Base-by-base conservation (phyloP, 2,113 vertebrate species). In the Rhadina sibilatrix region DNA sequence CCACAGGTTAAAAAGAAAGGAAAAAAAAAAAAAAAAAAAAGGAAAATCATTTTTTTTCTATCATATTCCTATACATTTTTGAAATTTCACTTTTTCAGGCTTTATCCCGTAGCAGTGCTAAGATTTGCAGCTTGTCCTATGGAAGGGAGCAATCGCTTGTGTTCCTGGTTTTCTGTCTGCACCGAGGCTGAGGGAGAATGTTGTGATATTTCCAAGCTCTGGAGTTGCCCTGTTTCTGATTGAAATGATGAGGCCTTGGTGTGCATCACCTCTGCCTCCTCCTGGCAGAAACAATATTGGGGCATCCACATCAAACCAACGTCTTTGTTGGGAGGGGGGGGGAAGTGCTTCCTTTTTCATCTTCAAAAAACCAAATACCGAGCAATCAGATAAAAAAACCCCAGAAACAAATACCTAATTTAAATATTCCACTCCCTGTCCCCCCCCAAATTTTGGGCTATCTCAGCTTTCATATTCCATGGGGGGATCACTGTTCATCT, bases 221-320 rank as follows among this genome's bases (percentile, higher is more conserved):
- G 54, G 10, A 38, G 24, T 33, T 83, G 66, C 11, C 0, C 0
- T 35, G 5, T 42, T 93, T 69, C 33, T 50, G 31, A 49, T 3
- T 22, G 37, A 74, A 40, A 5, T 0, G 0, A 6, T 0, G 3
- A 46, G n/a, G 23, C 35, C 12, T 49, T 9, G 4, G 9, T 11
- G 16, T 30, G 23, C 27, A 42, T 71, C 1, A 1, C 4, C 21
- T 63, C 38, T 78, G 2, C 6, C 27, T 54, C 3, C 12, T 23
- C n/a, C 17, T 40, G 17, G 22, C 28, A 37, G n/a, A 37, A 85
- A 21, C 27, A 60, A 2, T 17, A 4, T 2, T 12, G 23, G 12
- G 12, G 40, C 3, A 23, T 21, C 15, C 30, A 14, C 21, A 19
- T 13, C n/a, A 89, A 40, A 17, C 4, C 17, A 20, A 6, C 10